Percentiles rank a stretch among this genome's conserved stretches.
phyloP scores from a whole-genome alignment of 2,113 vertebrate species.

The Sinocyclocheilus anophthalmus region DNA sequence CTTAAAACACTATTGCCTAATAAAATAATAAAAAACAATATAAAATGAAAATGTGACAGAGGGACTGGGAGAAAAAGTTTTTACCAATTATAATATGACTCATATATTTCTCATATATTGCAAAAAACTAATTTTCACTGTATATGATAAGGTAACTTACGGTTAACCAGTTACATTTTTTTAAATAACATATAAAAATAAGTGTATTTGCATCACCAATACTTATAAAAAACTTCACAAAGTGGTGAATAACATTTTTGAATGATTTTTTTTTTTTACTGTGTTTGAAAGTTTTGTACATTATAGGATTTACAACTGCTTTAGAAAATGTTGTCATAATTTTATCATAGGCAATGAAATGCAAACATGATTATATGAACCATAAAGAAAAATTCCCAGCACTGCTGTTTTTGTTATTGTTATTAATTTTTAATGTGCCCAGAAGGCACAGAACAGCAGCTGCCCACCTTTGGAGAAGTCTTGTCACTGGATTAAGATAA shows the following conservation, averaged over 20 bases:
- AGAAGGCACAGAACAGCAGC: conserved; percentile 21
- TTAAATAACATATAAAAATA: no score
- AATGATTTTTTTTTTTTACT: neutral
- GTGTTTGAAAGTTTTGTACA: neutral
- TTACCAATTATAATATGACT: neutral
- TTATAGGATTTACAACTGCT: neutral
- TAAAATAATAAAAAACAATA: neutral
- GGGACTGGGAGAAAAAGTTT: no score
- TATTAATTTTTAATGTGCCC: conserved; percentile 24
- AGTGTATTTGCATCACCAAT: neutral
- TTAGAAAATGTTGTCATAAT: neutral
- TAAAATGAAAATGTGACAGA: no score
- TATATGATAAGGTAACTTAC: neutral
- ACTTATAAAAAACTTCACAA: neutral
- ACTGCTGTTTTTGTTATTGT: conserved; percentile 20
- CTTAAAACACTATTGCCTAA: neutral
- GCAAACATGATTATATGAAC: neutral
- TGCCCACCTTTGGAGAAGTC: conserved; percentile 21
- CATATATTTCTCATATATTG: neutral
- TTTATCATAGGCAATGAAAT: neutral
- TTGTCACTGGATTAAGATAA: conserved; percentile 38
- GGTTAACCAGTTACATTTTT: neutral
- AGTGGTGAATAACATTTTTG: neutral
- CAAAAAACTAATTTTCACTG: neutral
- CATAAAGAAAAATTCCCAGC: neutral